These are phyloP conservation scores for Tupaia chinensis DNA, from an alignment of 2,113 vertebrate species.

Conservation along the genomic window DNA sequence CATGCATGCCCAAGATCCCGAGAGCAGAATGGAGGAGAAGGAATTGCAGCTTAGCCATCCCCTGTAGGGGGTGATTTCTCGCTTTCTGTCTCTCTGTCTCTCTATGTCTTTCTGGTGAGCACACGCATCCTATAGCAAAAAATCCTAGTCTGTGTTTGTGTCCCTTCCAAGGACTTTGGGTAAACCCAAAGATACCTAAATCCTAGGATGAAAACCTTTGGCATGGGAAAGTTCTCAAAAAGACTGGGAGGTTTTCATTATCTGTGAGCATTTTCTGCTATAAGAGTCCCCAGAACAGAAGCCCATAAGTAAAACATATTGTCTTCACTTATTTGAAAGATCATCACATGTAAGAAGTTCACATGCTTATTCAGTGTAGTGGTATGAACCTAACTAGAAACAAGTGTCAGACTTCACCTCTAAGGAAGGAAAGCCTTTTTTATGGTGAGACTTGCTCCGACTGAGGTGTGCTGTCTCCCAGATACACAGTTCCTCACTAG, in stretches of 20 bases:
- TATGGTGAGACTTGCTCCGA: not conserved
- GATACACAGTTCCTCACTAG: not conserved
- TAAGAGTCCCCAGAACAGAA: conserved; percentile 32
- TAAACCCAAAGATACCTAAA: not conserved
- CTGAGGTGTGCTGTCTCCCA: not conserved
- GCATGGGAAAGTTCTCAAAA: conserved; percentile 19
- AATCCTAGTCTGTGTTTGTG: not conserved
- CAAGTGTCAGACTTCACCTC: conserved; percentile 37
- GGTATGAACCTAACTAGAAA: conserved; percentile 13
- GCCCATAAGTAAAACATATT: not conserved
- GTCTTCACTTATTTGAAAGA: conserved; percentile 56
- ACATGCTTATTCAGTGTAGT: conserved; percentile 8
- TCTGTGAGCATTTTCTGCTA: not conserved
- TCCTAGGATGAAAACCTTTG: not conserved
- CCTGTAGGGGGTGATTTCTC: too few relatives aligned
- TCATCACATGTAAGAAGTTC: not conserved
- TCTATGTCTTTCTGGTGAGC: too few relatives aligned
- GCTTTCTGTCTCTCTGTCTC: too few relatives aligned
- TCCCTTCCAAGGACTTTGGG: conserved; percentile 1
- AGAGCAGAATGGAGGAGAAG: too few relatives aligned
- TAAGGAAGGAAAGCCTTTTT: conserved; percentile 44
- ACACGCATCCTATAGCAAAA: not conserved
- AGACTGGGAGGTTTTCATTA: not conserved
- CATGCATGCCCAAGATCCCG: too few relatives aligned
- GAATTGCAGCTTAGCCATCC: too few relatives aligned